phyloP scores from a whole-genome alignment of 2,113 vertebrate species.

The Rhineura floridana region DNA sequence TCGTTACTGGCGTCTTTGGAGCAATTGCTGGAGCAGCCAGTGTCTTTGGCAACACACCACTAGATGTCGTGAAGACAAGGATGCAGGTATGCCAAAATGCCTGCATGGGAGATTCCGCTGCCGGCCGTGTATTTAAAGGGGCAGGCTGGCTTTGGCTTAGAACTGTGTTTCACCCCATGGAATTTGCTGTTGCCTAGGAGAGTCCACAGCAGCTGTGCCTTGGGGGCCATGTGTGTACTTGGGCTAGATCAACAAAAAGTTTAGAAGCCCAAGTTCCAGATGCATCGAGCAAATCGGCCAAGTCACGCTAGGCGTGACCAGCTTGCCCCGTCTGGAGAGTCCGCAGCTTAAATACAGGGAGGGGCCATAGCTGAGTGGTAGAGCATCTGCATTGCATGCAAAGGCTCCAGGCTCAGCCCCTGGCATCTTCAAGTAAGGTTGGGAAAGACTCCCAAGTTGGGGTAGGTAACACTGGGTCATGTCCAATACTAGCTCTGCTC shows the following conservation, averaged over 20 bases:
- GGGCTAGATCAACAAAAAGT: background rate
- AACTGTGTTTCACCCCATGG: rapidly evolving
- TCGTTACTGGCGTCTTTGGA: slow-evolving; percentile 88
- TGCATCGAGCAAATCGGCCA: no score
- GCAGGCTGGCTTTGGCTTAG: background rate
- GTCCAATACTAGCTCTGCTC: no score
- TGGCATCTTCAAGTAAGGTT: no score
- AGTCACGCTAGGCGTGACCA: background rate
- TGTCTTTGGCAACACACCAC: slow-evolving; percentile 94
- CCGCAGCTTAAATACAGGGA: background rate
- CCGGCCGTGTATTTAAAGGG: background rate
- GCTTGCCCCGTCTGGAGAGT: background rate
- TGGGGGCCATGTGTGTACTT: no score
- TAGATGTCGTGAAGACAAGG: slow-evolving; percentile 96
- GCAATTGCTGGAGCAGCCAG: slow-evolving; percentile 90
- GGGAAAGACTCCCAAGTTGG: no score
- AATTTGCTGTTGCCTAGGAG: no score
- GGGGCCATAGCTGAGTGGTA: no score
- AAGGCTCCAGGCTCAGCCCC: no score
- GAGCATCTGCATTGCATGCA: no score
- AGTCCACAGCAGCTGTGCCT: background rate
- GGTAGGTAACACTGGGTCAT: no score
- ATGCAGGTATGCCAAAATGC: slow-evolving; percentile 84
- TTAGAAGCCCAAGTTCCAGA: background rate
- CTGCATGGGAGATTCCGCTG: background rate